Evolutionary conservation across 2,888 invertebrate genomes (phyloP).

Genomic region (Cosmia pyralina): DNA sequence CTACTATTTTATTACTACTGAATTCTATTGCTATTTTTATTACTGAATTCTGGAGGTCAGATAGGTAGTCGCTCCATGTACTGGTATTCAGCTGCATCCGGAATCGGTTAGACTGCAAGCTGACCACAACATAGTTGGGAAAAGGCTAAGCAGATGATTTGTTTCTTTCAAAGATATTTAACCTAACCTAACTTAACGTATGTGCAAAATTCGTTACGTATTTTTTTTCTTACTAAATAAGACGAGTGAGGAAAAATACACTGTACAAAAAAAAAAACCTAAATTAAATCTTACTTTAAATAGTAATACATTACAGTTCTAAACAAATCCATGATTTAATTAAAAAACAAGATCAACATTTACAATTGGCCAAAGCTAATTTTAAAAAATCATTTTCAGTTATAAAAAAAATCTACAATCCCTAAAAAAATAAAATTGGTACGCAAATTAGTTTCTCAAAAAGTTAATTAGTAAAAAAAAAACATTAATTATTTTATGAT

Average conservation of each 20-base stretch:
- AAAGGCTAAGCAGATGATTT: background rate
- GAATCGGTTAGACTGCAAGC: background rate
- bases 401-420: background rate
- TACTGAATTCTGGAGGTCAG: background rate
- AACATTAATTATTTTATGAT: too few species aligned
- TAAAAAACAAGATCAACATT: conserved; percentile 44
- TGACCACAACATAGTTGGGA: background rate
- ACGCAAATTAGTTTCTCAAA: too few species aligned
- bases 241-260: conserved; percentile 8
- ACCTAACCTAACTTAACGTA: background rate
- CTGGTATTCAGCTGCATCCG: background rate
- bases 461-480: too few species aligned
- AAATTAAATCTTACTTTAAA: conserved; percentile 41
- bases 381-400: too few species aligned
- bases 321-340: conserved; percentile 48
- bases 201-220: background rate
- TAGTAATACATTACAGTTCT: conserved; percentile 47
- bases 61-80: background rate
- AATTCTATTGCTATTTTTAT: too few species aligned
- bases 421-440: background rate
- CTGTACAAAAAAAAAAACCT: conserved; percentile 1
- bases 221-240: background rate
- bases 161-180: background rate
- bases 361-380: background rate
- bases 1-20: too few species aligned